phyloP scores from a whole-genome alignment of 2,113 vertebrate species.

The Pseudopipra pipra region DNA sequence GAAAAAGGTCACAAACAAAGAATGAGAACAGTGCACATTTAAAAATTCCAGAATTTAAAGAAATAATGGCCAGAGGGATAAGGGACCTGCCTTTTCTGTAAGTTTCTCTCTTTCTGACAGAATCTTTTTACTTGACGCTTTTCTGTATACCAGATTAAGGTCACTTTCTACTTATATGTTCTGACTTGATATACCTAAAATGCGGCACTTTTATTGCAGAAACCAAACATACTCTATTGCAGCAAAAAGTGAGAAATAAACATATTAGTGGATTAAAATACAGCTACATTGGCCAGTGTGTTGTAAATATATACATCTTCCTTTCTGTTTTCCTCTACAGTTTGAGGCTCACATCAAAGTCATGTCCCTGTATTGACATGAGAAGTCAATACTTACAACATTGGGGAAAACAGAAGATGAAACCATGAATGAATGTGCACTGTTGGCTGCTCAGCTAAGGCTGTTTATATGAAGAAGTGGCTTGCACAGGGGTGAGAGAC shows the following conservation, averaged over 20 bases:
- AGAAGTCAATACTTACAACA: background rate
- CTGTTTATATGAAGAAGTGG: background rate
- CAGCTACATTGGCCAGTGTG: background rate
- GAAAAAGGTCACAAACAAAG: slow-evolving; percentile 37
- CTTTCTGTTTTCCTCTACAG: background rate
- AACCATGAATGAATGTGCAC: background rate
- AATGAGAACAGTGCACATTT: slow-evolving; percentile 13
- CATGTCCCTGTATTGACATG: background rate
- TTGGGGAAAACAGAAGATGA: background rate
- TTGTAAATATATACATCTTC: background rate
- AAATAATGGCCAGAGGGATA: background rate
- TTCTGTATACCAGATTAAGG: background rate
- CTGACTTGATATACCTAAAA: background rate
- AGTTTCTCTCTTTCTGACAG: background rate
- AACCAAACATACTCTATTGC: background rate
- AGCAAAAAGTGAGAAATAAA: background rate
- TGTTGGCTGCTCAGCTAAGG: background rate
- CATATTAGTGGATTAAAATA: background rate
- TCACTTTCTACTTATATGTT: background rate
- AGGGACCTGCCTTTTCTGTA: background rate
- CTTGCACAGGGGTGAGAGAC: background rate
- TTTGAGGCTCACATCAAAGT: background rate
- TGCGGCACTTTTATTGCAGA: background rate
- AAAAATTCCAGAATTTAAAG: background rate
- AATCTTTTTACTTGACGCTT: background rate